Evolutionary conservation across 2,113 vertebrate species (phyloP), one percentile per base, ranked within the genome.

Genomic region (Caranx melampygus): DNA sequence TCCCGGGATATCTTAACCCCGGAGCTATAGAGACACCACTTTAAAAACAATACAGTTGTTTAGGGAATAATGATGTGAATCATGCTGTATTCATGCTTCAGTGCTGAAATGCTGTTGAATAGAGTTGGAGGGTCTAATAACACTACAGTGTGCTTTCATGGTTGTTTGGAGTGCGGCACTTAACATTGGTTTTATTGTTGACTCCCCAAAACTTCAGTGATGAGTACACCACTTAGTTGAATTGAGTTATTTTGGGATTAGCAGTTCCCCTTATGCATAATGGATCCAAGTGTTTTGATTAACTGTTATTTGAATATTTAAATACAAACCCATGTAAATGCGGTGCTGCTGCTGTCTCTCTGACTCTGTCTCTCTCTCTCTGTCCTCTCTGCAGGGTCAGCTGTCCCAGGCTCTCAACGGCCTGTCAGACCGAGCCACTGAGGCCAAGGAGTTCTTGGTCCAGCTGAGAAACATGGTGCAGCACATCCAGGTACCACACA

Each of bases 381-480:
- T 55, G 9, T 72, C 7, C 59, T 73, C 16, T 71, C 88, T 81
- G 15, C 93, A 99, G 98, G 98, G 96, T 84, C 98, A 99, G 92
- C 96, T 99, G 3, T 99, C 97, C 86, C 97, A 99, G 91, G 98
- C 97, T 3, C 94, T 99, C 66, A 99, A 96, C 0, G 97, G 97
- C 26, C 93, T 99, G 82, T 99, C 98, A 4, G 98, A 99, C 92
- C 95, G 97, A 92, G 98, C 98, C 84, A 97, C 97, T 15, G 98
- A 99, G 84, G 98, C 98, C 54, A 99, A 99, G 91, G 98, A 99
- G 83, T 99, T 99, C 85, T 94, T 99, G 87, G 96, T 98, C 1
- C 97, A 99, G 69, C 97, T 99, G 59, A 96, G 97, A 70, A 99
- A 97, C 91, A 99, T 97, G 96, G 97, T 99, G 54, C 97, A 98